phyloP scores from a whole-genome alignment of 2,888 invertebrate species.

The Sclerodermus sp. region DNA sequence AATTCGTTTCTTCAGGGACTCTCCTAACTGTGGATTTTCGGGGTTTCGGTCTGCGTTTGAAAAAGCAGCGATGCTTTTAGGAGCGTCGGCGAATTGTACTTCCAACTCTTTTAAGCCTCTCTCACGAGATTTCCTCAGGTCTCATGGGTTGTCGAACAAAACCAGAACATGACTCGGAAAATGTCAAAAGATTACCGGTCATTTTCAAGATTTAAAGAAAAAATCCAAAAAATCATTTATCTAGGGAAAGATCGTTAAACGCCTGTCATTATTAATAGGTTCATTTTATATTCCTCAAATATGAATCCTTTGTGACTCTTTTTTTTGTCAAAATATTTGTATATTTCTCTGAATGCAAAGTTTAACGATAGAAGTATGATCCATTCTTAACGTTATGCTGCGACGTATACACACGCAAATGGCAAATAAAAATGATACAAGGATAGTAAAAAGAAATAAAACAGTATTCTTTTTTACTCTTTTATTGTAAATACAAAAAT shows the following conservation, averaged over 20 bases:
- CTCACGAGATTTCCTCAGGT: constrained; percentile 36
- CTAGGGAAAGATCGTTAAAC: constrained; percentile 30
- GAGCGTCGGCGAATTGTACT: background rate
- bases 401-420: too few relatives aligned
- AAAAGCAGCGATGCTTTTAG: too few relatives aligned
- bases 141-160: constrained; percentile 38
- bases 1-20: too few relatives aligned
- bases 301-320: background rate
- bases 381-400: background rate
- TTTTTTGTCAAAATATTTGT: background rate
- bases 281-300: background rate
- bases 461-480: too few relatives aligned
- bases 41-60: too few relatives aligned
- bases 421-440: too few relatives aligned
- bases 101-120: constrained; percentile 46
- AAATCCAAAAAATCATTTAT: constrained; percentile 18
- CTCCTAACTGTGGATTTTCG: too few relatives aligned
- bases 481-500: too few relatives aligned
- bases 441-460: too few relatives aligned
- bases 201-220: constrained; percentile 17
- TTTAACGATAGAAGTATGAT: background rate
- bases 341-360: too few relatives aligned
- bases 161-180: constrained; percentile 42
- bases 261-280: constrained; percentile 23
- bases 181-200: constrained; percentile 46